These are phyloP conservation scores for Scolopax bukidnonensis DNA, from an alignment of 2,797 vertebrate species.

Conservation along the genomic window DNA sequence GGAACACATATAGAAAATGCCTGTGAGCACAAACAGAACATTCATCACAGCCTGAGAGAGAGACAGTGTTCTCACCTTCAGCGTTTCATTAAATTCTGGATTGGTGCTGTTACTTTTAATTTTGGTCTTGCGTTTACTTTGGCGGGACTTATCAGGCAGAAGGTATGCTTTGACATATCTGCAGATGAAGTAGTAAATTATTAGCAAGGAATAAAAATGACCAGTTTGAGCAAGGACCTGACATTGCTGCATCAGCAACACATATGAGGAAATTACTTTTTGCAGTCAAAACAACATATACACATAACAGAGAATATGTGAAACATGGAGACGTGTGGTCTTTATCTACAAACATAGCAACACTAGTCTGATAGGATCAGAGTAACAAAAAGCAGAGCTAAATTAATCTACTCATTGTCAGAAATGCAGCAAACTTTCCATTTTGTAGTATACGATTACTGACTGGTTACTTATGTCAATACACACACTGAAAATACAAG, in stretches of 20 bases:
- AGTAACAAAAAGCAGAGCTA: background rate
- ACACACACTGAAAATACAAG: background rate
- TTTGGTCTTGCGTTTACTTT: conserved; percentile 96
- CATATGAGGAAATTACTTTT: background rate
- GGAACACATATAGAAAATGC: background rate
- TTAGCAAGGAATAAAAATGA: background rate
- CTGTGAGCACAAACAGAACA: background rate
- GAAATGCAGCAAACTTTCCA: background rate
- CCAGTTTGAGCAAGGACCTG: background rate
- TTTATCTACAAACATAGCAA: background rate
- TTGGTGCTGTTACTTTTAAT: conserved; percentile 91
- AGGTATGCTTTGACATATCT: conserved; percentile 98
- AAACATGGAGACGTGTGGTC: background rate
- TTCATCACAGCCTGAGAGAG: background rate
- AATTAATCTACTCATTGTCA: background rate
- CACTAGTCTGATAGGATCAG: background rate
- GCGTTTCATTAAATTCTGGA: conserved; percentile 92
- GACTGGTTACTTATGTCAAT: background rate
- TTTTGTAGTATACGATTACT: background rate
- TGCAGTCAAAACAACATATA: background rate
- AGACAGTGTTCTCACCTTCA: conserved; percentile 84
- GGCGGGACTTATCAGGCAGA: conserved; percentile 92
- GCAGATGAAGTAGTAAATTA: conserved; percentile 7
- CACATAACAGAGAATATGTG: background rate
- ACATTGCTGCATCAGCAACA: background rate